Evolutionary conservation across 2,888 invertebrate species (phyloP).

Genomic region (Perizoma affinitatum): DNA sequence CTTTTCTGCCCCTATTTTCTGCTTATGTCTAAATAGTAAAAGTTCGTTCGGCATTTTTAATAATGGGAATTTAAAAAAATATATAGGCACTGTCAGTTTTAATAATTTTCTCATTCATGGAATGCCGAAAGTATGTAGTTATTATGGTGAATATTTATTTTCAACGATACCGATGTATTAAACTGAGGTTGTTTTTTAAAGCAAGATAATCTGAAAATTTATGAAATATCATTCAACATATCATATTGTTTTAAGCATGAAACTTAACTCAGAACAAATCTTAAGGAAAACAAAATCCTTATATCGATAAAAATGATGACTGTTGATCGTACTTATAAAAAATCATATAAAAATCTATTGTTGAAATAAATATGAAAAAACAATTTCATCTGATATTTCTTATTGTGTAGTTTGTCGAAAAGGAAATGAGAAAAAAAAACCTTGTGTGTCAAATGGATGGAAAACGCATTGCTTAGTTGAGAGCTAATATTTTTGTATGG

Average conservation of each 20-base stretch:
- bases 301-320: neutral
- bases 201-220: too few relatives aligned
- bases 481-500: constrained; percentile 77
- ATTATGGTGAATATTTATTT: too few relatives aligned
- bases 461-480: constrained; percentile 58
- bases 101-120: too few relatives aligned
- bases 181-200: too few relatives aligned
- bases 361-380: neutral
- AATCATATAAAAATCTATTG: constrained; percentile 4
- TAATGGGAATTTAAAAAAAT: too few relatives aligned
- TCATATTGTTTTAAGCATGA: too few relatives aligned
- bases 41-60: too few relatives aligned
- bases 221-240: too few relatives aligned
- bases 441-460: constrained; percentile 35
- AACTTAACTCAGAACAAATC: too few relatives aligned
- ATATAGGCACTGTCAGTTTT: too few relatives aligned
- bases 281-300: neutral
- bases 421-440: neutral
- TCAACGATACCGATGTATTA: too few relatives aligned
- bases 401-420: neutral
- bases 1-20: constrained; percentile 11
- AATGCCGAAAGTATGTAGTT: too few relatives aligned
- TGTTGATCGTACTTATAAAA: constrained; percentile 16
- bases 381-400: neutral
- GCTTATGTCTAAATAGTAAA: constrained; percentile 4